Evolutionary conservation across 1,140 invertebrate species (phyloP).

Genomic region (Nixonia krombeini): DNA sequence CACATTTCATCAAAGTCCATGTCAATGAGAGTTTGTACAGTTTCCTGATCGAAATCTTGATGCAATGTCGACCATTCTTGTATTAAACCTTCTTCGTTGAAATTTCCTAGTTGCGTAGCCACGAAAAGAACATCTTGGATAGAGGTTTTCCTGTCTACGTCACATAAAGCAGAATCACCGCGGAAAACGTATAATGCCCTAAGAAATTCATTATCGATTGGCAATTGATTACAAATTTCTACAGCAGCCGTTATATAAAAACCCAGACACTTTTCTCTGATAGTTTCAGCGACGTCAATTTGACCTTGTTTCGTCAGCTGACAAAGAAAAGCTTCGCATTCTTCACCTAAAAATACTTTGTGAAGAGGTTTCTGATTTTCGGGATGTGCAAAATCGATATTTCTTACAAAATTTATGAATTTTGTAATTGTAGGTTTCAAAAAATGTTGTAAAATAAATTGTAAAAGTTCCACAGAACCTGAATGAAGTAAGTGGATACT

Average conservation of each 20-base stretch:
- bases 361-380: neutral
- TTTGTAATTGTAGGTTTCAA: conserved; percentile 4
- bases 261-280: conserved; percentile 1
- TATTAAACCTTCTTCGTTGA: neutral
- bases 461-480: conserved; percentile 4
- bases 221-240: conserved; percentile 6
- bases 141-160: neutral
- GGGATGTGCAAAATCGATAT: neutral
- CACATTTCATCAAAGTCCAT: conserved; percentile 11
- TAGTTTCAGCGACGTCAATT: neutral
- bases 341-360: neutral
- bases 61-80: conserved; percentile 1
- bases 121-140: neutral
- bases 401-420: neutral
- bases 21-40: neutral
- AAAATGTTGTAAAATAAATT: conserved; percentile 8
- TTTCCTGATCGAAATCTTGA: neutral
- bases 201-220: conserved; percentile 8
- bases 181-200: neutral
- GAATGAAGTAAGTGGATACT: conserved; percentile 19
- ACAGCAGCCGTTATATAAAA: conserved; percentile 13
- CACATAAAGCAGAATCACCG: neutral
- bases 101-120: neutral
- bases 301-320: neutral
- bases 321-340: neutral